Evolutionary conservation across 1,140 invertebrate genomes (phyloP), one percentile per base, ranked within the genome.

Genomic region (Neotoxoptera formosana): DNA sequence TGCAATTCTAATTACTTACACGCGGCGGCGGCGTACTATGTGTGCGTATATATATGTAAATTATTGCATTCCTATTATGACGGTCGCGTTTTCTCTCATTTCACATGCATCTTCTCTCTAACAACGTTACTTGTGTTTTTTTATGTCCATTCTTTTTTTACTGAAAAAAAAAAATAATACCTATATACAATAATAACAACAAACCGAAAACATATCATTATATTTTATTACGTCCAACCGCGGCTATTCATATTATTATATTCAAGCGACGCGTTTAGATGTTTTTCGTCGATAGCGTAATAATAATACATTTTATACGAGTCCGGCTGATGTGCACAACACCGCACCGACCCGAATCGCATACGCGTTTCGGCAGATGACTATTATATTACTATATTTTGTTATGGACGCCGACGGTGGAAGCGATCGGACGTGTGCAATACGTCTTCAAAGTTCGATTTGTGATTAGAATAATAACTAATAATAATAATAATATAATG

Each of bases 31-130:
- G 34, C 9, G n/a, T 17, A 41, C 41, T 6, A 20, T 87, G 17
- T 30, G 20, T 41, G 34, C n/a, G n/a, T n/a, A n/a, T 87, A 34
- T n/a, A 41, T 90, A 90, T 90, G 88, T 41, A 90, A 90, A 90
- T 90, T 30, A 90, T 90, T 30, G 21, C 23, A 30, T 60, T 90
- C 34, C 48, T 21, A 41, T 56, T 88, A 34, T 48, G 20, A 36
- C 21, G 4, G 48, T 41, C 9, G 48, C 53, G 88, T 90, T 90
- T 90, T 90, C 88, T 90, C 88, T 90, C 88, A 36, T 90, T 90
- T 90, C 51, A 60, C 51, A 60, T 30, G 34, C 34, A 25, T 48
- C 51, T n/a, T 90, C 21, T 90, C 21, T 2, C 41, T 30, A 36
- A 90, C 51, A 90, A 90, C 21, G 51, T 56, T 56, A 90, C 88